Evolutionary conservation across 2,797 vertebrate species (phyloP).

Genomic region (Acomys russatus): DNA sequence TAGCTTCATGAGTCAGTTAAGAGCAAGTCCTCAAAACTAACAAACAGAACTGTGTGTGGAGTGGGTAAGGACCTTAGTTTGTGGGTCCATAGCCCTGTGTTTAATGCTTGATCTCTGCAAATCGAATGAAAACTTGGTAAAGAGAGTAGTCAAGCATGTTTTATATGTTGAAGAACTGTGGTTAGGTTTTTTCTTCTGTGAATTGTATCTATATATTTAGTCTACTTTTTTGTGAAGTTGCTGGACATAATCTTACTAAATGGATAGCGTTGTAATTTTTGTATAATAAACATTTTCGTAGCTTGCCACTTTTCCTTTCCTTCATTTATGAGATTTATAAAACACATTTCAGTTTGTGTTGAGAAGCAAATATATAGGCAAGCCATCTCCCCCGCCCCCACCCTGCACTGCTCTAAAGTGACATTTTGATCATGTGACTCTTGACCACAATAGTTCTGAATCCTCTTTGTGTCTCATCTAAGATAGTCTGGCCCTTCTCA

Average conservation of each 20-base stretch:
- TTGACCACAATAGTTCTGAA: slow-evolving; percentile 11
- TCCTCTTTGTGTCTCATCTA: slow-evolving; percentile 37
- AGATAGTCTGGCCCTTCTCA: not conserved
- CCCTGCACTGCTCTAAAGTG: not conserved
- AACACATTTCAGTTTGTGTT: slow-evolving; percentile 39
- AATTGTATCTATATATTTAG: slow-evolving; percentile 34
- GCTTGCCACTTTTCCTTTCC: slow-evolving; percentile 44
- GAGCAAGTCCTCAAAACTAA: slow-evolving; percentile 20
- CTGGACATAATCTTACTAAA: slow-evolving; percentile 53
- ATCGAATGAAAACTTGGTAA: not conserved
- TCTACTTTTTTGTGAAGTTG: slow-evolving; percentile 48
- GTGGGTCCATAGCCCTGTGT: not conserved
- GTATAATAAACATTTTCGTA: slow-evolving; percentile 47
- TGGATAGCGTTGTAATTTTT: not conserved
- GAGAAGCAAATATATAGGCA: slow-evolving; percentile 22
- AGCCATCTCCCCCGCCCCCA: not conserved
- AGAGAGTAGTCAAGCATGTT: not conserved
- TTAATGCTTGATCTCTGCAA: slow-evolving; percentile 18
- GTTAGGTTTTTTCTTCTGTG: slow-evolving; percentile 29
- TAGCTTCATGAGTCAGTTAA: not conserved
- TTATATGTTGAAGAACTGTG: slow-evolving; percentile 37
- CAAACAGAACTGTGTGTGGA: not conserved
- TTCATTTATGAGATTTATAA: slow-evolving; percentile 29
- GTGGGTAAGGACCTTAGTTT: not conserved
- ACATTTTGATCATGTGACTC: slow-evolving; percentile 13